phyloP scores from a whole-genome alignment of 2,888 invertebrate genomes.

The Ypsolopha sequella region DNA sequence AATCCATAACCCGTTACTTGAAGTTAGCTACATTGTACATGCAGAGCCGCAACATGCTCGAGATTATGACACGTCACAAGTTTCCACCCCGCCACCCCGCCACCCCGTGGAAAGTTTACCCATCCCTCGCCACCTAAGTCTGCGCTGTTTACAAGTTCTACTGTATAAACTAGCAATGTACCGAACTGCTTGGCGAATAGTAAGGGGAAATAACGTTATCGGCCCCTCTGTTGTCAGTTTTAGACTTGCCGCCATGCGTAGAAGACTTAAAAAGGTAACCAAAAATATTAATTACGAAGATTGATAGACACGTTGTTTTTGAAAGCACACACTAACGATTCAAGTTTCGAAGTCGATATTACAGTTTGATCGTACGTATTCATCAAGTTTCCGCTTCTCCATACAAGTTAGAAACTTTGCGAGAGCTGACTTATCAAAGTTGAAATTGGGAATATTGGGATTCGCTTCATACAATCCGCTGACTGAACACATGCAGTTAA shows the following conservation, averaged over 20 bases:
- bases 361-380: constrained; percentile 2
- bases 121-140: constrained; percentile 15
- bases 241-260: not conserved
- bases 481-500: not conserved
- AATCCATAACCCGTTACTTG: not conserved
- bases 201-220: constrained; percentile 32
- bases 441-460: constrained; percentile 4
- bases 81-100: constrained; percentile 19
- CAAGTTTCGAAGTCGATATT: not conserved
- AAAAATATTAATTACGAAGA: too few relatives aligned
- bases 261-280: too few relatives aligned
- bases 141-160: constrained; percentile 39
- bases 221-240: constrained; percentile 10
- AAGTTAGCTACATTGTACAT: constrained; percentile 19
- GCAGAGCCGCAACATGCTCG: constrained; percentile 13
- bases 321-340: too few relatives aligned
- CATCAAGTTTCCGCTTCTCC: constrained; percentile 1
- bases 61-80: constrained; percentile 48
- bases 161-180: constrained; percentile 31
- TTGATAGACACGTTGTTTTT: too few relatives aligned
- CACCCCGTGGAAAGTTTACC: constrained; percentile 34
- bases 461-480: not conserved
- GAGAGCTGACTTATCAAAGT: constrained; percentile 2
- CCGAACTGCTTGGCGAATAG: constrained; percentile 8
- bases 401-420: not conserved